Base-by-base conservation (phyloP, 2,113 vertebrate genomes). In the Rhinichthys klamathensis region DNA sequence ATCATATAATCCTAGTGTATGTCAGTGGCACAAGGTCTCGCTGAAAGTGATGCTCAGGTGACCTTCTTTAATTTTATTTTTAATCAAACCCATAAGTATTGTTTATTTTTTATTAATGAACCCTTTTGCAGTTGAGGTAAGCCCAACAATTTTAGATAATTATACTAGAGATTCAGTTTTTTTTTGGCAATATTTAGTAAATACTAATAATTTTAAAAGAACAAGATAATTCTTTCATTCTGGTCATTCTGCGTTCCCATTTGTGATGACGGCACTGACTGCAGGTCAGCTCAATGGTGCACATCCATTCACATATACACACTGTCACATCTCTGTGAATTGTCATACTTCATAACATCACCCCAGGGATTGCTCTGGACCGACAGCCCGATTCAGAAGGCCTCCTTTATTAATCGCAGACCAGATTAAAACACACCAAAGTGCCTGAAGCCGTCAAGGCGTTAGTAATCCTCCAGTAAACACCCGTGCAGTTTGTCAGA, bases 1-100 rank as follows among this genome's bases (percentile, higher is more conserved):
- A 85, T 67, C 69, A 78, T 84, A 65, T 77, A 58, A 41, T 73
- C 13, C 8, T 80, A 41, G 35, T 63, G n/a, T 44, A 25, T 30
- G 8, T 63, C 56, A 46, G 38, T 63, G 15, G 35, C 16, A 41
- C 7, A 12, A 21, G 35, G 56, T 78, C 79, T 30, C 16, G 0
- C 21, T 78, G 63, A 75, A 46, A 65, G 67, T n/a, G 35, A 72
- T 72, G 35, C 69, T 41, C 32, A 25, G 23, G 35, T 72, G 69
- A 79, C n/a, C 78, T 30, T 63, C 77, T n/a, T n/a, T n/a, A n/a
- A n/a, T n/a, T n/a, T n/a, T n/a, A n/a, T n/a, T n/a, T n/a, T n/a
- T n/a, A n/a, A n/a, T n/a, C n/a, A n/a, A n/a, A n/a, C n/a, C n/a
- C n/a, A n/a, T n/a, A n/a, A n/a, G n/a, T n/a, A n/a, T n/a, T n/a